A percentile compares a stretch with the other conserved stretches of the same genome.
Evolutionary conservation across 2,113 vertebrate species (phyloP).

Genomic region (Anser cygnoides): DNA sequence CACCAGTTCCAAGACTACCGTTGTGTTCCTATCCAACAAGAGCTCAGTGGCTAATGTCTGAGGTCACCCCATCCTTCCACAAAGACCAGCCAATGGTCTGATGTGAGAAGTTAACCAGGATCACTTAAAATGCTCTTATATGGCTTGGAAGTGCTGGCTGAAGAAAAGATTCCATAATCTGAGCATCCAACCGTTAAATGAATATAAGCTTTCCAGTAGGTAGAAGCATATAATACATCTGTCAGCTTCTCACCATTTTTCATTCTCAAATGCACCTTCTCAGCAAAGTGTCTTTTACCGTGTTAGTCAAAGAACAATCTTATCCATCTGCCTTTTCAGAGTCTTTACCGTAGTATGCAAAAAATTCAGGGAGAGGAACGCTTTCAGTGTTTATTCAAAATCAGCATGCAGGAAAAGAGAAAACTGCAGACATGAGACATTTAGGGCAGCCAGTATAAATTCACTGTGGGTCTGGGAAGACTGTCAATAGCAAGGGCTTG

Average conservation of each 20-base stretch:
- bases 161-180: not conserved
- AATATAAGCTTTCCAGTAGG: not conserved
- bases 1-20: not conserved
- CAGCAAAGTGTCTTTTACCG: not conserved
- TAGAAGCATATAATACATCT: not conserved
- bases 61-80: not conserved
- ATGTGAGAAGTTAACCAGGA: not conserved
- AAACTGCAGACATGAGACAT: constrained; percentile 33
- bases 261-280: not conserved
- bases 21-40: not conserved
- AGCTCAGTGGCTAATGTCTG: not conserved
- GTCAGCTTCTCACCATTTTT: not conserved
- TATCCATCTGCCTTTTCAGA: not conserved
- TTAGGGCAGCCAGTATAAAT: constrained; percentile 39
- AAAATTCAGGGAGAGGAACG: not conserved
- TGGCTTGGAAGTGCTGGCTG: not conserved
- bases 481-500: constrained; percentile 58
- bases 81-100: not conserved
- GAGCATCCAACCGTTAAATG: not conserved
- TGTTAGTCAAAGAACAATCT: not conserved
- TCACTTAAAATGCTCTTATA: not conserved
- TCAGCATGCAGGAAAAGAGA: not conserved
- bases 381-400: not conserved
- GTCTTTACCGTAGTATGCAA: not conserved
- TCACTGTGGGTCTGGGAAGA: constrained; percentile 50